Evolutionary conservation across 2,888 invertebrate species (phyloP).

Genomic region (Andricus curvator): DNA sequence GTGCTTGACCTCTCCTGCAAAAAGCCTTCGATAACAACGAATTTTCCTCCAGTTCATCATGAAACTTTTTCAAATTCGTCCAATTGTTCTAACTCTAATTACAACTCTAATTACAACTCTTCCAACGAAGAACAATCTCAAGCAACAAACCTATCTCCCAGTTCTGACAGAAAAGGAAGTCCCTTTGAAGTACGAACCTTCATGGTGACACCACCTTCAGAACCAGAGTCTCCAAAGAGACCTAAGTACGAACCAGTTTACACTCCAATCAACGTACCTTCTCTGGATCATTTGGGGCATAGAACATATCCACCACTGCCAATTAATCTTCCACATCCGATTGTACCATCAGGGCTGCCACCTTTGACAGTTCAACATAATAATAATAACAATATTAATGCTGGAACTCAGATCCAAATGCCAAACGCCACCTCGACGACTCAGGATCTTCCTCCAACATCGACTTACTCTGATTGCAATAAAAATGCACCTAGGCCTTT

Average conservation of each 20-base stretch:
- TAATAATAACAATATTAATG: neutral
- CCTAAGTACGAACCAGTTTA: slow-evolving; percentile 59
- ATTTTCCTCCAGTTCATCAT: slow-evolving; percentile 5
- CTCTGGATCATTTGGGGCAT: slow-evolving; percentile 13
- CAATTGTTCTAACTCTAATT: neutral
- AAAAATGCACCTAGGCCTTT: slow-evolving; percentile 82
- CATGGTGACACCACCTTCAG: slow-evolving; percentile 70
- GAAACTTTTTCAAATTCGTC: slow-evolving; percentile 38
- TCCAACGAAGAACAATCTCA: slow-evolving; percentile 16
- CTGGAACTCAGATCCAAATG: neutral
- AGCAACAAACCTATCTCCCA: slow-evolving; percentile 30
- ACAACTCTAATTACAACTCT: neutral
- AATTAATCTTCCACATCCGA: slow-evolving; percentile 49
- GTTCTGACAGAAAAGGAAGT: slow-evolving; percentile 59
- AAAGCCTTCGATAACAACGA: slow-evolving; percentile 46
- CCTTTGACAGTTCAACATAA: neutral
- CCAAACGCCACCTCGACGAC: slow-evolving; percentile 27
- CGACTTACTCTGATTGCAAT: slow-evolving; percentile 37
- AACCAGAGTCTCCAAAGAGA: slow-evolving; percentile 67
- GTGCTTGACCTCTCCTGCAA: slow-evolving; percentile 70
- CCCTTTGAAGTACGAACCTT: slow-evolving; percentile 62
- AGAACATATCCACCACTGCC: slow-evolving; percentile 51
- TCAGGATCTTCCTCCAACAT: slow-evolving; percentile 44
- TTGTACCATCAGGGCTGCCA: neutral
- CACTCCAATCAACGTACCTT: slow-evolving; percentile 42